Base-by-base conservation (phyloP, 2,113 vertebrate species). In the Dasyornis broadbenti region DNA sequence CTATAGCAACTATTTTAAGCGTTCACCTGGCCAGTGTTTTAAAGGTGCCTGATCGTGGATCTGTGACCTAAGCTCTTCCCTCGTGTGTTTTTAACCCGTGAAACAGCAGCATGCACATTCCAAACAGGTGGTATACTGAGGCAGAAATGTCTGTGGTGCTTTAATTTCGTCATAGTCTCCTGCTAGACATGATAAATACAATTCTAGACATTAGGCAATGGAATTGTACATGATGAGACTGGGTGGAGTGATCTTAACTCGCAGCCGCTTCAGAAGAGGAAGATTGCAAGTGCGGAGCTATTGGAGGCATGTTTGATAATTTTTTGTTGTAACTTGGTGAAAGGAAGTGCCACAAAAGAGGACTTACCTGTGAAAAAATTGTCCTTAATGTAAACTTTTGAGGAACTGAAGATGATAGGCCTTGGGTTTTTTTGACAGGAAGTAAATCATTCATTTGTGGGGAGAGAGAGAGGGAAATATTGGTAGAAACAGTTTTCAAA, bases 51-150 rank as follows among this genome's bases (percentile, higher is more conserved):
- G 49, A 76, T 88, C 27, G 37, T 28, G 39, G 28, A 50, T 80
- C 69, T 90, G 88, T 96, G 82, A 75, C 81, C 71, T 73, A 73
- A 88, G 65, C 60, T 93, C 50, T 86, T 92, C 33, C 71, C 82
- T 85, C 5, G 1, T 88, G 54, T 64, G 57, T 68, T 86, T 77
- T 68, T n/a, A 77, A 73, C 82, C 21, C 11, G 13, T 21, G 17
- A 85, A 91, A 27, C 24, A 64, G 50, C 52, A 95, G 15, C 7
- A 4, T 66, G 22, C 20, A 14, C 66, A 0, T 96, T 95, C 90
- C 76, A 49, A 30, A 60, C 35, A 56, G 68, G 68, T 96, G 90
- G 86, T 3, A 3, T 18, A 9, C 66, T 49, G n/a, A 68, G 64
- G n/a, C 59, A 88, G 11, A 89, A 86, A 90, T 95, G 61, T 71